These are phyloP conservation scores for Calyptomena viridis DNA, from an alignment of 2,113 vertebrate genomes.

Conservation along the genomic window DNA sequence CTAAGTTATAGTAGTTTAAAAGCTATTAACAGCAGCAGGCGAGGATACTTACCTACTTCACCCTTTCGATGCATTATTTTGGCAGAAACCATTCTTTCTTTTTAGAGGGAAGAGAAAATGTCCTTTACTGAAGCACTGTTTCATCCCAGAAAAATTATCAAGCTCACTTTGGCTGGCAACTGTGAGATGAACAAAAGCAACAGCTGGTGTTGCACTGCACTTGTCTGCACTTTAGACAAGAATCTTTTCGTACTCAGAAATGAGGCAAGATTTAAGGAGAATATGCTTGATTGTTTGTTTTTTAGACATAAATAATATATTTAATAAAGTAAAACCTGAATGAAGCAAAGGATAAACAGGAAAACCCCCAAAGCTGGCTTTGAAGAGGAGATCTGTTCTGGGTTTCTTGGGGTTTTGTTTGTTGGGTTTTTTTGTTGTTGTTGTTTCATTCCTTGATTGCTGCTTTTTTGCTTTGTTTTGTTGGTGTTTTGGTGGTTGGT, in stretches of 20 bases:
- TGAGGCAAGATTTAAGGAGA: neutral
- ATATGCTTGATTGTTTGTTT: neutral
- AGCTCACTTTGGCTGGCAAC: neutral
- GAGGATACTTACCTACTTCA: neutral
- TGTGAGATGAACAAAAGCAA: neutral
- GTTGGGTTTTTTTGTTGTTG: neutral
- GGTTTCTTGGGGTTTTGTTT: neutral
- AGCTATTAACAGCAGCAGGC: neutral
- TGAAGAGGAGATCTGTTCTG: neutral
- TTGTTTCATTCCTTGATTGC: neutral
- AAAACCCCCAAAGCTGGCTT: neutral
- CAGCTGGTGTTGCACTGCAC: neutral
- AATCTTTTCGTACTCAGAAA: neutral
- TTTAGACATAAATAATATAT: neutral
- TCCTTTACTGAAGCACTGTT: neutral
- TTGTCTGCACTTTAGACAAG: neutral
- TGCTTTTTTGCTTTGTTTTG: neutral
- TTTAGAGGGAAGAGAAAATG: neutral
- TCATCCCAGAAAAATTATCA: neutral
- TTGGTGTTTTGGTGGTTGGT: neutral
- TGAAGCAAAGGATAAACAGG: neutral
- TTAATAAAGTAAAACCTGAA: neutral
- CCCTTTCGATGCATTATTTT: neutral
- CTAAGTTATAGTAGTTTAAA: neutral
- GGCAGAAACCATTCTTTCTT: neutral